A percentile compares a stretch with the other conserved stretches of the same genome.
Conservation (phyloP, 2,888 invertebrate genomes). For the Callinectes sapidus region DNA sequence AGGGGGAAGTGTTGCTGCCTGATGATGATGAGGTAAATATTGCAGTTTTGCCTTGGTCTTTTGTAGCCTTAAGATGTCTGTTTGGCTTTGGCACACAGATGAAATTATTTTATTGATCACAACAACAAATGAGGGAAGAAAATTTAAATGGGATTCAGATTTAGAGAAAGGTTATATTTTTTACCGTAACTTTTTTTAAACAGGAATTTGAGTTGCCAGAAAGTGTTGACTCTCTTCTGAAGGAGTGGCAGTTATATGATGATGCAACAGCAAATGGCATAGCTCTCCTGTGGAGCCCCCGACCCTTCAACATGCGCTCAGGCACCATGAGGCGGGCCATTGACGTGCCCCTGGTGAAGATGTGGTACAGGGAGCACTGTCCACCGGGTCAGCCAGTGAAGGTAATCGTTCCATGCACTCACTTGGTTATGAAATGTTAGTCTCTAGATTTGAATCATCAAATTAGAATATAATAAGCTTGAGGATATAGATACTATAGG, state of each 20-base stretch:
- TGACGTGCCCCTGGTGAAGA: conserved; percentile 97
- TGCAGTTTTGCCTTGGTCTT: background rate
- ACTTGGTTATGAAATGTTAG: background rate
- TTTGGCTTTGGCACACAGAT: background rate
- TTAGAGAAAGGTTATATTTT: background rate
- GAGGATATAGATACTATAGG: too few species aligned
- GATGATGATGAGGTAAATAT: conserved; percentile 89
- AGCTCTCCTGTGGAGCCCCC: conserved; percentile 96
- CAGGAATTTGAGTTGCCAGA: conserved; percentile 93
- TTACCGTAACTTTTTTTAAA: background rate
- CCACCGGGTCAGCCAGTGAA: conserved; percentile 98
- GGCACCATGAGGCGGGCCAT: conserved; percentile 94
- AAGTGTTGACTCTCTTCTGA: conserved; percentile 92
- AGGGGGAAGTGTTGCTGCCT: conserved; percentile 89
- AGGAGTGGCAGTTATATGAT: conserved; percentile 96
- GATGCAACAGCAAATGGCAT: conserved; percentile 99
- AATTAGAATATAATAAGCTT: background rate
- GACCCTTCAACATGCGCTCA: conserved; percentile 97
- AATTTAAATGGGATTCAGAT: background rate
- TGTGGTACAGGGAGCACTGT: conserved; percentile 89
- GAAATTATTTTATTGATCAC: too few species aligned
- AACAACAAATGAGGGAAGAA: background rate
- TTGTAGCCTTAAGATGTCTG: background rate
- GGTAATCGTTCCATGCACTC: conserved; percentile 79
- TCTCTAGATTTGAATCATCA: background rate